Percentiles rank a stretch among this genome's conserved stretches.
Conservation (phyloP, 1,140 invertebrate species). For the Limonius californicus region DNA sequence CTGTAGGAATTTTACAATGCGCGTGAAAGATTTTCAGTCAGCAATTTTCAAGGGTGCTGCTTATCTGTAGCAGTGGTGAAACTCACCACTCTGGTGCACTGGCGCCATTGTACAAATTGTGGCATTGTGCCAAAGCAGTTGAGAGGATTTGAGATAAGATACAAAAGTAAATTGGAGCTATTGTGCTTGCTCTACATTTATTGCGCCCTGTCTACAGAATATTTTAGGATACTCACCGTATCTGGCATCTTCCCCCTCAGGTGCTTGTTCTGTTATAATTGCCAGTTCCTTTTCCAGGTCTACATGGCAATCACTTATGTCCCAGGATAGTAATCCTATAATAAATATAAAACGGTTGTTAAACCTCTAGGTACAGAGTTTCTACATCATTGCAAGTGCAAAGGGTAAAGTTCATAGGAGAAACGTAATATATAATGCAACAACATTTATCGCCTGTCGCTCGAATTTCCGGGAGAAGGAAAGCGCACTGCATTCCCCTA, state of each 20-base stretch:
- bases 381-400: constrained; percentile 49
- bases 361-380: constrained; percentile 22
- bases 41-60: not conserved
- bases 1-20: too few relatives aligned
- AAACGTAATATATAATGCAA: too few relatives aligned
- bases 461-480: not conserved
- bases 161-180: not conserved
- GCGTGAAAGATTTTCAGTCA: too few relatives aligned
- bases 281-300: constrained; percentile 89
- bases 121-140: not conserved
- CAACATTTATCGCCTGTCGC: too few relatives aligned
- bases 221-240: constrained; percentile 66
- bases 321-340: constrained; percentile 92
- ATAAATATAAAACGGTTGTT: constrained; percentile 29
- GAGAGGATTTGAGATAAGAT: not conserved
- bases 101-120: not conserved
- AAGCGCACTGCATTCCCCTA: not conserved
- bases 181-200: not conserved
- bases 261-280: constrained; percentile 77
- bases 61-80: not conserved
- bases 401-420: too few relatives aligned
- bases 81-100: not conserved
- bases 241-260: constrained; percentile 87
- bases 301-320: constrained; percentile 82
- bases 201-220: not conserved